Evolutionary conservation across 1,140 invertebrate species (phyloP).

Genomic region (Zaprionus inermis): DNA sequence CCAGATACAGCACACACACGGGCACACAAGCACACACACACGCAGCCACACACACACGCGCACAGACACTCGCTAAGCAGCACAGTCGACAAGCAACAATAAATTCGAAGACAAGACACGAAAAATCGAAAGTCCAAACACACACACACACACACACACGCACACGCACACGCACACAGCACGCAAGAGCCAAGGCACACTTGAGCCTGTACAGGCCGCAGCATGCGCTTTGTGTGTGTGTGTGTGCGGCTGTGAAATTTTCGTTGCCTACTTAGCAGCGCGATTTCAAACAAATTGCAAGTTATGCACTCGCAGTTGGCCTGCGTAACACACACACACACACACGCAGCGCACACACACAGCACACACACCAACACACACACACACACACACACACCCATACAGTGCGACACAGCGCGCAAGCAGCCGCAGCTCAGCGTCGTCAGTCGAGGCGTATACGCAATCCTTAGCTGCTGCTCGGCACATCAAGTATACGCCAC

Average conservation of each 20-base stretch:
- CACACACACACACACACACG: slow-evolving; percentile 12
- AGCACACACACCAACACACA: slow-evolving; percentile 5
- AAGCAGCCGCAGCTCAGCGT: not conserved
- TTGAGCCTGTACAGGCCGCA: slow-evolving; percentile 18
- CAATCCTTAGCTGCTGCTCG: slow-evolving; percentile 50
- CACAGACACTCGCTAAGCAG: slow-evolving; percentile 19
- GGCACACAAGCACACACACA: not conserved
- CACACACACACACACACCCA: slow-evolving; percentile 7
- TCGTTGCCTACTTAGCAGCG: slow-evolving; percentile 47
- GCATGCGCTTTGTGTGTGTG: slow-evolving; percentile 12
- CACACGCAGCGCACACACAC: slow-evolving; percentile 12
- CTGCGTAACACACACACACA: slow-evolving; percentile 29
- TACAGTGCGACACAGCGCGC: not conserved
- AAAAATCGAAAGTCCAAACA: slow-evolving; percentile 57
- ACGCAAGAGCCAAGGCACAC: slow-evolving; percentile 25
- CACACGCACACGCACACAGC: slow-evolving; percentile 10
- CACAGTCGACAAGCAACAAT: slow-evolving; percentile 32
- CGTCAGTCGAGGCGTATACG: slow-evolving; percentile 63
- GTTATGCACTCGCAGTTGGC: slow-evolving; percentile 45
- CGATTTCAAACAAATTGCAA: slow-evolving; percentile 45
- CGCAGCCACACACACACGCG: slow-evolving; percentile 15
- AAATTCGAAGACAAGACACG: slow-evolving; percentile 42
- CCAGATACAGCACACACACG: slow-evolving; percentile 55
- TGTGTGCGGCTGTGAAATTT: slow-evolving; percentile 21
- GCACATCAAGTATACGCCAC: slow-evolving; percentile 73